phyloP scores from a whole-genome alignment of 2,888 invertebrate species.

The Xanthorhoe spadicearia region DNA sequence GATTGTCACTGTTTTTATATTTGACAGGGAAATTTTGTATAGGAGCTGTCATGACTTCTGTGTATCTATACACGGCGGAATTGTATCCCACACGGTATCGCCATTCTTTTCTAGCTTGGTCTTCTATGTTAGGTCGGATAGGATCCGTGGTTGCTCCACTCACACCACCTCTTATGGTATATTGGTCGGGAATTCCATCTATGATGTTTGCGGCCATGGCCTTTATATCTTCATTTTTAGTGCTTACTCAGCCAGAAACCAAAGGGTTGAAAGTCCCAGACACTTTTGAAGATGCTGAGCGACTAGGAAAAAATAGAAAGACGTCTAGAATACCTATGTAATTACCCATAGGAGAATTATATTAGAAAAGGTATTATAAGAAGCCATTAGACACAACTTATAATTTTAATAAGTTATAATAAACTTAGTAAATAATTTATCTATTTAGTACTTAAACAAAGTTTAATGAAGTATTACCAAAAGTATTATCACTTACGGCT shows the following conservation, averaged over 20 bases:
- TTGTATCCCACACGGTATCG: slow-evolving; percentile 89
- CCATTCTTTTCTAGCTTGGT: slow-evolving; percentile 87
- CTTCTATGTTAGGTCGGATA: slow-evolving; percentile 89
- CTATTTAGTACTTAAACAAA: too few relatives aligned
- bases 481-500: too few relatives aligned
- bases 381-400: too few relatives aligned
- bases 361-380: too few relatives aligned
- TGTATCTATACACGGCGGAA: slow-evolving; percentile 89
- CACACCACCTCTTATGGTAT: slow-evolving; percentile 86
- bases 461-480: too few relatives aligned
- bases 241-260: slow-evolving; percentile 76
- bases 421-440: too few relatives aligned
- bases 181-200: slow-evolving; percentile 76
- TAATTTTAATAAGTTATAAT: too few relatives aligned
- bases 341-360: neutral
- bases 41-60: slow-evolving; percentile 86
- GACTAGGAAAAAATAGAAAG: slow-evolving; percentile 53
- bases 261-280: slow-evolving; percentile 71
- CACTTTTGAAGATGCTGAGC: slow-evolving; percentile 78
- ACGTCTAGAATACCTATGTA: neutral
- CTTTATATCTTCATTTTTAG: slow-evolving; percentile 64
- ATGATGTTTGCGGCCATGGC: slow-evolving; percentile 72
- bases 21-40: slow-evolving; percentile 87
- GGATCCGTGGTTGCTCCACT: slow-evolving; percentile 89
- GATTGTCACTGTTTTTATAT: slow-evolving; percentile 73